Percentiles rank a stretch among this genome's conserved stretches.
These are phyloP conservation scores for Molorchus minor DNA, from an alignment of 2,888 invertebrate genomes.

Conservation along the genomic window DNA sequence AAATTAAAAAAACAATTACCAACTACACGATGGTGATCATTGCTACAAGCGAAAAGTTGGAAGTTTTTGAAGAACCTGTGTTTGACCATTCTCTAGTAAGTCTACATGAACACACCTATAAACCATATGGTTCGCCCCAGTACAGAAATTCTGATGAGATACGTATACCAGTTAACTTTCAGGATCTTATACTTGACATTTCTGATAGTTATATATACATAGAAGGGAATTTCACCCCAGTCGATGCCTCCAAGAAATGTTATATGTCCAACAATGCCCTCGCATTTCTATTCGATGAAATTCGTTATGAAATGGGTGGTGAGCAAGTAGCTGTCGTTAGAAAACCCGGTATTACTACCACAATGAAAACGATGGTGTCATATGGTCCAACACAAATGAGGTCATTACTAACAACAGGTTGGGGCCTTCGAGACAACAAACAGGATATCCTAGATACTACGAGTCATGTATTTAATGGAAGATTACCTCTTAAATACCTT, in stretches of 20 bases:
- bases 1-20: no score
- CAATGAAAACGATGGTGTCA: constrained; percentile 1
- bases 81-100: constrained; percentile 11
- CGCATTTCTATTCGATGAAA: constrained; percentile 18
- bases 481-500: neutral
- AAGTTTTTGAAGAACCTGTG: constrained; percentile 16
- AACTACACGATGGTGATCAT: no score
- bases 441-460: neutral
- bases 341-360: constrained; percentile 1
- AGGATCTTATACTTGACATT: constrained; percentile 25
- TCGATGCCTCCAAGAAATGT: constrained; percentile 12
- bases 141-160: constrained; percentile 14
- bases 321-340: constrained; percentile 18
- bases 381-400: neutral
- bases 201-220: constrained; percentile 24
- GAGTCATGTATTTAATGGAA: neutral
- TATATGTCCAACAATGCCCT: constrained; percentile 16
- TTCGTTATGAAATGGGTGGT: constrained; percentile 20
- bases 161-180: constrained; percentile 16
- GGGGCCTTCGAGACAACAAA: neutral
- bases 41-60: constrained; percentile 9
- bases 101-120: constrained; percentile 22
- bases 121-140: constrained; percentile 14
- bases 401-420: neutral
- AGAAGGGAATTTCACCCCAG: constrained; percentile 17